phyloP scores from a whole-genome alignment of 2,797 vertebrate genomes.

The Enoplosus armatus region DNA sequence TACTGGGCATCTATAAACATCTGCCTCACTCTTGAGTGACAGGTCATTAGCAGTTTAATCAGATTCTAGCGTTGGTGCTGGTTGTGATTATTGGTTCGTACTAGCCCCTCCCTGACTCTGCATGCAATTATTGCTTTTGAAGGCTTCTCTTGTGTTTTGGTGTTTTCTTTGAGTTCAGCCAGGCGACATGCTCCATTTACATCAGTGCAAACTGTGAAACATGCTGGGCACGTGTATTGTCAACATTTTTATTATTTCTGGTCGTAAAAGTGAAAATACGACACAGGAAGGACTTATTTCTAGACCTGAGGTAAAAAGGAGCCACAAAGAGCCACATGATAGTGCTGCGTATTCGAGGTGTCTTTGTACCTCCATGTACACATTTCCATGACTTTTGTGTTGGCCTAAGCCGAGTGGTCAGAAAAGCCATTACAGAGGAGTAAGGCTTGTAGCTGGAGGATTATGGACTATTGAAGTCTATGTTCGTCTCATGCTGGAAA shows the following conservation, averaged over 20 bases:
- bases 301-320: not conserved
- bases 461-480: slow-evolving; percentile 81
- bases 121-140: slow-evolving; percentile 73
- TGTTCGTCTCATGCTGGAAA: slow-evolving; percentile 78
- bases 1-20: slow-evolving; percentile 83
- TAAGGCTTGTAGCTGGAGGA: slow-evolving; percentile 76
- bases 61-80: slow-evolving; percentile 78
- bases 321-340: not conserved
- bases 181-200: slow-evolving; percentile 34
- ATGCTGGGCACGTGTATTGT: slow-evolving; percentile 9
- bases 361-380: slow-evolving; percentile 68
- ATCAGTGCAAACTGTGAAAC: slow-evolving; percentile 40
- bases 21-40: slow-evolving; percentile 79
- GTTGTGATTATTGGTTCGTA: slow-evolving; percentile 80
- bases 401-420: slow-evolving; percentile 77
- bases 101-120: slow-evolving; percentile 69
- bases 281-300: not conserved
- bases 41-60: slow-evolving; percentile 84
- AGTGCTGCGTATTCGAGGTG: slow-evolving; percentile 30
- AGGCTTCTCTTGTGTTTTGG: slow-evolving; percentile 57
- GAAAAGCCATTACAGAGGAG: slow-evolving; percentile 84
- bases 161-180: slow-evolving; percentile 54
- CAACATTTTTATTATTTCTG: not conserved
- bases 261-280: slow-evolving; percentile 2
- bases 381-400: slow-evolving; percentile 82